Base-by-base conservation (phyloP, 2,113 vertebrate genomes). In the Garra rufa region DNA sequence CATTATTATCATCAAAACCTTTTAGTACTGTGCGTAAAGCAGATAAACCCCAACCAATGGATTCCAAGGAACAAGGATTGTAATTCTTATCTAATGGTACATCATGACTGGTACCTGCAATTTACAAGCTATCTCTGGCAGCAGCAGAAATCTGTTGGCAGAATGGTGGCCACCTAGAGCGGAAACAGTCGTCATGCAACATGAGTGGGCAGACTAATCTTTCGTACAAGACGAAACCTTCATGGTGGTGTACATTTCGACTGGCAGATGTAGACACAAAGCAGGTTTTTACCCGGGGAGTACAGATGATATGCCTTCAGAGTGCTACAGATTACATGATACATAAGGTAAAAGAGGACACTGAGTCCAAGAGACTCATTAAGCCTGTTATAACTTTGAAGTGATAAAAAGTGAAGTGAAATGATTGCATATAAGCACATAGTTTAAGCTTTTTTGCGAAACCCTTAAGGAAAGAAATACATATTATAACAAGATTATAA, bases 61-160 rank as follows among this genome's bases (percentile, higher is more conserved):
- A 69, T 76, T 75, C 46, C 17, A 83, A 84, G 15, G 24, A 67
- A 26, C 43, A 67, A 21, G 24, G 65, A 81, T 70, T 81, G 38
- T 38, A 85, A 88, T 76, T 86, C 75, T 88, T 83, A 81, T 69
- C 77, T 82, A 80, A 65, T 8, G 26, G 79, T 76, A 50, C 82
- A 82, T 88, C 78, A 80, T 63, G 69, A 55, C 67, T 87, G 75
- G 52, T 71, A 55, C 41, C 43, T 50, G 44, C 65, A 59, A 30
- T 81, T 76, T 79, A 80, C 46, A 73, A 57, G 57, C 57, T n/a
- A 61, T 28, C 71, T 87, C 69, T 85, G 61, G 15, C 34, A 79
- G 55, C n/a, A 63, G n/a, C 38, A 63, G 69, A 83, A 73, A 24
- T 21, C 17, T 1, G 76, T 59, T 81, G 76, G 46, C 24, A 73